phyloP scores from a whole-genome alignment of 37 sponge, comb jelly and placozoan species.

The Hexactinellida sp. region DNA sequence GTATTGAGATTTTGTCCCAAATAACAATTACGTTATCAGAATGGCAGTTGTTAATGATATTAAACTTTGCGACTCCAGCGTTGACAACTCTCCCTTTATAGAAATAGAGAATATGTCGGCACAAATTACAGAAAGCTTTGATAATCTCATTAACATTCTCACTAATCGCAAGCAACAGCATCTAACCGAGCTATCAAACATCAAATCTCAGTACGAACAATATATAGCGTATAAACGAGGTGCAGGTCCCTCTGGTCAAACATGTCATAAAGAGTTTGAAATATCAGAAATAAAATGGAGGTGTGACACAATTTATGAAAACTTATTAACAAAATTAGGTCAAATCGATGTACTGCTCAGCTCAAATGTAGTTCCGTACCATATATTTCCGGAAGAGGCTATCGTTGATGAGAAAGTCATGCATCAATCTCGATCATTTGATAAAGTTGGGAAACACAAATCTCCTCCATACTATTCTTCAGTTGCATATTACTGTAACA shows the following conservation, averaged over 20 bases:
- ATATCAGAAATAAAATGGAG: background rate
- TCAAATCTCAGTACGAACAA: background rate
- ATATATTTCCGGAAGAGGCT: background rate
- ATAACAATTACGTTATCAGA: no score
- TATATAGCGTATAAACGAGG: background rate
- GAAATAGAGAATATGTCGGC: no score
- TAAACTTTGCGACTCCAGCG: no score
- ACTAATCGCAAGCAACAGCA: background rate
- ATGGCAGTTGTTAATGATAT: no score
- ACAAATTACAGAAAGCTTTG: no score
- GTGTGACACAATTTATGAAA: background rate
- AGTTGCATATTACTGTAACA: background rate
- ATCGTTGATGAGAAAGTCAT: background rate
- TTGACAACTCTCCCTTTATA: no score
- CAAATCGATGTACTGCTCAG: background rate
- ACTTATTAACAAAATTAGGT: background rate
- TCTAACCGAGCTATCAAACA: background rate
- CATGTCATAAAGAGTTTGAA: background rate
- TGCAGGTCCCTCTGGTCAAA: background rate
- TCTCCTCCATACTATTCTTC: background rate
- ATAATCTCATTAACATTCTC: background rate
- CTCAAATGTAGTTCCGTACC: background rate
- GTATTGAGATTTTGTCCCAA: no score
- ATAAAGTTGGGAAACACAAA: background rate
- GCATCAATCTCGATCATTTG: background rate